Base-by-base conservation (phyloP, 2,113 vertebrate species). In the Burhinus oedicnemus region DNA sequence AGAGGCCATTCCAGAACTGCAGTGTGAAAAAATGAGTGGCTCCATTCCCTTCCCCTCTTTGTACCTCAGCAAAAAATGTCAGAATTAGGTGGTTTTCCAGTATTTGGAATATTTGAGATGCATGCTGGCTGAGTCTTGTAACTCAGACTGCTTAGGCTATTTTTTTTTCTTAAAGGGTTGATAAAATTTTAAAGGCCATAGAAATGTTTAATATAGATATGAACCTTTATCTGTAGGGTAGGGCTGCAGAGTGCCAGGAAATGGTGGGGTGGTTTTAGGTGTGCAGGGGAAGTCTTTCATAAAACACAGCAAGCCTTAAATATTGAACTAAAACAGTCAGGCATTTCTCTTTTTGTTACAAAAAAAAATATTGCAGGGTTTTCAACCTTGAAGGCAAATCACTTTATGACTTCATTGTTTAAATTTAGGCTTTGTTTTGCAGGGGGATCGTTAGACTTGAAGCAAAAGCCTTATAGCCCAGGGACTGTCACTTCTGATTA, bases 401-500 rank as follows among this genome's bases (percentile, higher is more conserved):
- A 95, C 96, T 98, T 97, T 98, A 83, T 97, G 97, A 97, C 96
- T 97, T 97, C 97, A 96, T 97, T 97, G 97, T 97, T 98, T 98
- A 98, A 98, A 98, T 98, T 97, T 98, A 98, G 98, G 97, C 88
- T 95, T 97, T 94, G 83, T 90, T 98, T 97, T 96, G 95, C 54
- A 13, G 95, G 90, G 83, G 84, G 83, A 93, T 97, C 23, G 58
- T 97, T 98, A 96, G 93, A 97, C 97, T 98, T 19, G 85, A 95
- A 97, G 97, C 97, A 60, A 96, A 97, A 95, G 90, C 97, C 98
- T 97, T 72, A 94, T 96, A 98, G 95, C 97, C 97, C 96, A 96
- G 93, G 60, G 95, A 96, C 97, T 98, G 98, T 98, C 98, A 98
- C 98, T 98, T 98, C 96, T 85, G 94, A 98, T 98, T 98, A 98